Evolutionary conservation across 2,888 invertebrate genomes (phyloP).

Genomic region (Trachelus tabidus): DNA sequence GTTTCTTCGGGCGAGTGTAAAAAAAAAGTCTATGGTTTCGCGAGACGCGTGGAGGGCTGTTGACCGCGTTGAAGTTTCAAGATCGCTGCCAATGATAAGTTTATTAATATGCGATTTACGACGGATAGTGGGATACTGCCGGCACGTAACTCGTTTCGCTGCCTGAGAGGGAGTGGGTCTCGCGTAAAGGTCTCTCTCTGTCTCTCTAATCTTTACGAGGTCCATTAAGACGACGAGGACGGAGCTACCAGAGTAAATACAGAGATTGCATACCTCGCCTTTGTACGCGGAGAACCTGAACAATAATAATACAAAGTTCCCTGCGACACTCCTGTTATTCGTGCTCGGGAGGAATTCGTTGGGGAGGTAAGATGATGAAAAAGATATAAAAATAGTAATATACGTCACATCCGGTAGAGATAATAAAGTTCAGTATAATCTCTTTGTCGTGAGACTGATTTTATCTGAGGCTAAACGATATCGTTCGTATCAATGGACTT

Average conservation of each 20-base stretch:
- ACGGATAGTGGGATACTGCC: slow-evolving; percentile 30
- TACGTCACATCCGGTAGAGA: neutral
- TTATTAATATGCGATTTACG: slow-evolving; percentile 44
- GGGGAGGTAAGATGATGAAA: neutral
- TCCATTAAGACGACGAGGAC: slow-evolving; percentile 51
- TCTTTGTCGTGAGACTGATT: neutral
- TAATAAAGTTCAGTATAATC: neutral
- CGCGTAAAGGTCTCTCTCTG: slow-evolving; percentile 21
- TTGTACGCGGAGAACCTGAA: neutral
- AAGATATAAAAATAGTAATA: neutral
- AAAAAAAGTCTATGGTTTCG: slow-evolving; percentile 31
- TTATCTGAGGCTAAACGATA: neutral
- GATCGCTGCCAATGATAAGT: slow-evolving; percentile 43
- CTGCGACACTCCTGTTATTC: neutral
- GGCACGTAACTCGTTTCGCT: slow-evolving; percentile 9
- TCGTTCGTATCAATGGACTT: neutral
- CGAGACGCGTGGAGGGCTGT: slow-evolving; percentile 18
- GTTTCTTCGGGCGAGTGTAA: slow-evolving; percentile 31
- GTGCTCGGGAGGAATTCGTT: neutral
- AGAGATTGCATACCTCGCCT: neutral
- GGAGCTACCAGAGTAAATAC: slow-evolving; percentile 24
- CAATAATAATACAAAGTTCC: neutral
- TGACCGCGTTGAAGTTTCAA: slow-evolving; percentile 43
- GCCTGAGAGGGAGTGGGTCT: slow-evolving; percentile 9
- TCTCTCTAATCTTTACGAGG: slow-evolving; percentile 50